Percentiles rank a stretch among this genome's conserved stretches.
Conservation (phyloP, 2,797 vertebrate genomes). For the Anabas testudineus region DNA sequence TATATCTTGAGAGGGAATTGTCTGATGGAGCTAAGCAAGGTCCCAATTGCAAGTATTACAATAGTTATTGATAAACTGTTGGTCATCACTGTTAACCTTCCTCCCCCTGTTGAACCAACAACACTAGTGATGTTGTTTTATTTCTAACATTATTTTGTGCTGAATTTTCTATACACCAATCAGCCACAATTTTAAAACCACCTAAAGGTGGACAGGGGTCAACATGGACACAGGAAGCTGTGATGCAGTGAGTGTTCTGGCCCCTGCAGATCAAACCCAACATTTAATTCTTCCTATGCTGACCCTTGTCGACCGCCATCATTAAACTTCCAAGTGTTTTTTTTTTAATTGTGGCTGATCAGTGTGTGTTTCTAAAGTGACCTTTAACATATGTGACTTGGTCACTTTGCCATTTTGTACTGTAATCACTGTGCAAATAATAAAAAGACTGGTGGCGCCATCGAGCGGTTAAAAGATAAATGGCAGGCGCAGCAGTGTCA, state of each 20-base stretch:
- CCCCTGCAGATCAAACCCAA: too few relatives aligned
- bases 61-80: neutral
- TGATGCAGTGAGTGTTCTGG: too few relatives aligned
- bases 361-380: neutral
- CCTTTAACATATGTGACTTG: neutral
- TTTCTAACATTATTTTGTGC: neutral
- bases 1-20: conserved; percentile 3
- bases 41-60: neutral
- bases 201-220: too few relatives aligned
- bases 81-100: neutral
- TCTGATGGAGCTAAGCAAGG: neutral
- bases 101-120: neutral
- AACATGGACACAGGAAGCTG: too few relatives aligned
- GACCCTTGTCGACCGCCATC: too few relatives aligned
- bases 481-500: conserved; percentile 8
- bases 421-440: conserved; percentile 5
- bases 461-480: conserved; percentile 61
- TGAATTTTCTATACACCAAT: neutral
- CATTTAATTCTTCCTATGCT: too few relatives aligned
- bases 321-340: neutral
- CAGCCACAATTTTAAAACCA: too few relatives aligned
- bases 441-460: conserved; percentile 54
- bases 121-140: neutral
- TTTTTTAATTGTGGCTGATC: neutral
- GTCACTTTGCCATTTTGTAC: neutral